Percentiles rank a stretch among this genome's conserved stretches.
phyloP scores from a whole-genome alignment of 2,888 invertebrate genomes.

The Falcaria lacertinaria region DNA sequence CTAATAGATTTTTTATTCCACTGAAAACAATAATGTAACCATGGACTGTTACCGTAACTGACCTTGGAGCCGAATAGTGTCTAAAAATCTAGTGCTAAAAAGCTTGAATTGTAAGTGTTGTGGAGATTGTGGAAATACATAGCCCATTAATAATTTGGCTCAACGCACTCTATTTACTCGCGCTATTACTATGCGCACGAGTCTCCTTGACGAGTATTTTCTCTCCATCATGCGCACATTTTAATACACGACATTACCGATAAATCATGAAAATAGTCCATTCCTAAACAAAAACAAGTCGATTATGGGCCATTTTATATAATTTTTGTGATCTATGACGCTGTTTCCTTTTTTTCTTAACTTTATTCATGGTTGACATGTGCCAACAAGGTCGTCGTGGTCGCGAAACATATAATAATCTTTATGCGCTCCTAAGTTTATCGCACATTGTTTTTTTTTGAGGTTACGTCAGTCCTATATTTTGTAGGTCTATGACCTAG shows the following conservation, averaged over 20 bases:
- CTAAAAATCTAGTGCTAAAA: conserved; percentile 6
- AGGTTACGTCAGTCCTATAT: conserved; percentile 4
- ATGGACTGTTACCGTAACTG: conserved; percentile 26
- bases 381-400: conserved; percentile 42
- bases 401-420: conserved; percentile 40
- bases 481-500: not conserved
- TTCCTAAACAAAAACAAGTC: conserved; percentile 71
- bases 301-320: conserved; percentile 69
- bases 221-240: conserved; percentile 54
- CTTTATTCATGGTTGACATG: conserved; percentile 48
- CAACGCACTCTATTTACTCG: too few species aligned
- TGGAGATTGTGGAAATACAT: conserved; percentile 54
- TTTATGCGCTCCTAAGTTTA: conserved; percentile 38
- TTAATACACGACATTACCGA: conserved; percentile 65
- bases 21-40: too few species aligned
- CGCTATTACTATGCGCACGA: conserved; percentile 50
- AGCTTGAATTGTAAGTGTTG: conserved; percentile 15
- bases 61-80: conserved; percentile 45
- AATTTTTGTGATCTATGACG: conserved; percentile 63
- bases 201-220: conserved; percentile 60
- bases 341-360: conserved; percentile 52
- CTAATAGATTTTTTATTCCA: conserved; percentile 12
- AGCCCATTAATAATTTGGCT: conserved; percentile 48
- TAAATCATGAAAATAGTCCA: conserved; percentile 69
- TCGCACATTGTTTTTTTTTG: conserved; percentile 20